phyloP scores from a whole-genome alignment of 2,797 vertebrate genomes.

The Epinephelus coioides region DNA sequence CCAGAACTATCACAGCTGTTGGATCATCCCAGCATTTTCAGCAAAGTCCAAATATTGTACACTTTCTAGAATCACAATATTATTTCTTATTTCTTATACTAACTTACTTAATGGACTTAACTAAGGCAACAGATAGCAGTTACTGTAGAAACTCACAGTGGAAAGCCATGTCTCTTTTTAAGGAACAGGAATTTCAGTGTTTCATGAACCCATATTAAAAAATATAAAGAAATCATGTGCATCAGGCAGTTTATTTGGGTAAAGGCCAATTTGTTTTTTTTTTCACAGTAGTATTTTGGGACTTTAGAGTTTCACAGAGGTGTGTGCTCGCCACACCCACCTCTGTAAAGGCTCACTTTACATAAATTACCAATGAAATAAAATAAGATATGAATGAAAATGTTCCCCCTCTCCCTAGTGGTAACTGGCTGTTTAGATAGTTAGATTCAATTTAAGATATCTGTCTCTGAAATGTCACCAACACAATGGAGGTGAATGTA shows the following conservation, averaged over 20 bases:
- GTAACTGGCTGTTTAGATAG: neutral
- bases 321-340: too few relatives aligned
- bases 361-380: neutral
- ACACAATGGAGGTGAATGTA: neutral
- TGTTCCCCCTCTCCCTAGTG: neutral
- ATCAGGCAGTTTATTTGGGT: neutral
- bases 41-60: neutral
- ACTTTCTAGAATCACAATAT: too few relatives aligned
- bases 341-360: neutral
- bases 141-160: too few relatives aligned
- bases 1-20: neutral
- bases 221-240: neutral
- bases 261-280: too few relatives aligned
- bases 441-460: conserved; percentile 8
- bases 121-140: too few relatives aligned
- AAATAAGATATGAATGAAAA: neutral
- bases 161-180: too few relatives aligned
- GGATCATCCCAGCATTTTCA: neutral
- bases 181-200: too few relatives aligned
- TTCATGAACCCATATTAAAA: too few relatives aligned
- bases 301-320: too few relatives aligned
- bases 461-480: conserved; percentile 2
- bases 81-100: neutral
- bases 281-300: too few relatives aligned
- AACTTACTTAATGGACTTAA: neutral